Evolutionary conservation across 37 sponge, comb jelly and placozoan species (phyloP).

Genomic region (Chondrilla cf. caribensis): DNA sequence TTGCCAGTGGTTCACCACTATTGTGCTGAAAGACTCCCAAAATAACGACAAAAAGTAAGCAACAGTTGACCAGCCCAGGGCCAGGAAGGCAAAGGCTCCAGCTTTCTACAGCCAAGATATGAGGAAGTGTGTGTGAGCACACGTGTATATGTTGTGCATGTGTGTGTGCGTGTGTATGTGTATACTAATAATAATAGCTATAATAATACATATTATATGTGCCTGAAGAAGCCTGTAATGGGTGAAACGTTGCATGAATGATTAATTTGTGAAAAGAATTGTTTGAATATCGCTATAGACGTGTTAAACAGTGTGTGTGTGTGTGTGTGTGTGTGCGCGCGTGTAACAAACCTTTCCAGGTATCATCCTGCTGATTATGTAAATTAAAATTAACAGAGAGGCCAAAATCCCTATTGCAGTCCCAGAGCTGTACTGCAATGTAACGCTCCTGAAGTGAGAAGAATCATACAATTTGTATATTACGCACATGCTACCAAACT

Average conservation of each 20-base stretch:
- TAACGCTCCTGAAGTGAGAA: slow-evolving; percentile 37
- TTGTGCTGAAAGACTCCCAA: background rate
- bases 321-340: background rate
- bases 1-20: slow-evolving; percentile 28
- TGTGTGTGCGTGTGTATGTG: background rate
- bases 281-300: background rate
- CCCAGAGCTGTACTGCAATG: slow-evolving; percentile 50
- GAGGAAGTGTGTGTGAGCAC: background rate
- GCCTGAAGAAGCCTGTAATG: background rate
- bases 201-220: background rate
- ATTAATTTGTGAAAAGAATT: no score
- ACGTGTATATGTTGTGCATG: background rate
- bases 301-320: background rate
- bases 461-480: background rate
- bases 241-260: no score
- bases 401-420: slow-evolving; percentile 60
- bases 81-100: slow-evolving; percentile 20
- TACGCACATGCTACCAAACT: background rate
- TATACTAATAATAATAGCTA: background rate
- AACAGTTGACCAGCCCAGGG: background rate
- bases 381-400: slow-evolving; percentile 64
- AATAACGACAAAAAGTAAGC: background rate
- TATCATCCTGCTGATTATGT: slow-evolving; percentile 52
- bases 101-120: background rate
- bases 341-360: slow-evolving; percentile 32